Base-by-base conservation (phyloP, 1,140 invertebrate genomes). In the Dreissena rostriformis region DNA sequence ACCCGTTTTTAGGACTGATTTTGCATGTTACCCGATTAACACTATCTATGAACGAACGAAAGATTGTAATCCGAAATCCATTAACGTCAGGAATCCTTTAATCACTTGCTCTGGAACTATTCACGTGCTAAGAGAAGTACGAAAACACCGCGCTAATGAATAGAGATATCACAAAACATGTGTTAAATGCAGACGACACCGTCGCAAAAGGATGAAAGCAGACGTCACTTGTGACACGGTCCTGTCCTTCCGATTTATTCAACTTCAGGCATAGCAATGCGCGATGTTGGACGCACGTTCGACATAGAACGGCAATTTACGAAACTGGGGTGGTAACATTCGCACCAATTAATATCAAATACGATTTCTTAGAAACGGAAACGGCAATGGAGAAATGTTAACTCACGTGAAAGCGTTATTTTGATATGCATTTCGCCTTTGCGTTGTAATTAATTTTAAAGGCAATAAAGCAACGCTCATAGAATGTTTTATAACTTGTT, bases 311-410 rank as follows among this genome's bases (percentile, higher is more conserved):
- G 65, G 22, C 68, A 72, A 82, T 82, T 82, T 82, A 82, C 51
- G 39, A 63, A 55, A 75, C 63, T 66, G 51, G 57, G 63, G 71
- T 55, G 53, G 72, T 51, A 72, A 82, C 51, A 82, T 29, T 57
- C 52, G 68, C 61, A 72, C 72, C 80, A 82, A 82, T 82, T 82
- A 74, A 55, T 66, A 74, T 53, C 51, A 53, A 75, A 66, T 82
- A 82, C 2, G n/a, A 75, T 55, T 82, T 82, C 80, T 82, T 67
- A 82, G 80, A 82, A 61, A 55, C 80, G 80, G 80, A 82, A 82
- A 82, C 61, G 39, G 49, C 63, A 19, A 28, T 39, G 2, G 75
- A 82, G 72, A 82, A 75, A 81, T 51, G 57, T 49, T 29, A 74
- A 24, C 29, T 49, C 61, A 39, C 67, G 19, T 82, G 71, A 74